phyloP scores from a whole-genome alignment of 2,113 vertebrate genomes.

The Gasterosteus nipponicus region DNA sequence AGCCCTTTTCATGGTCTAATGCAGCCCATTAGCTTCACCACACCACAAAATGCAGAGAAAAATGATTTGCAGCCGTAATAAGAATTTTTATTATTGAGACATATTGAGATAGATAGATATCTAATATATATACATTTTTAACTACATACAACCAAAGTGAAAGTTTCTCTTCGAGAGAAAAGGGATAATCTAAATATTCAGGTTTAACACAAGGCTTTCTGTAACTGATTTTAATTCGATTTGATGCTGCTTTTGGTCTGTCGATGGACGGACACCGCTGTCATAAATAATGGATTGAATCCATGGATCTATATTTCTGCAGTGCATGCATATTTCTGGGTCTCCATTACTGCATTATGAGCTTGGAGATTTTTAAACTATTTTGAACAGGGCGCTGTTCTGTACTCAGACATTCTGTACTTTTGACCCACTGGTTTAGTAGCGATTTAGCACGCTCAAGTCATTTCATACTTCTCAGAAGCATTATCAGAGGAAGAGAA shows the following conservation, averaged over 20 bases:
- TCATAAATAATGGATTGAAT: neutral
- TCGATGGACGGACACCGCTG: neutral
- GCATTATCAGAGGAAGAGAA: slow-evolving; percentile 19
- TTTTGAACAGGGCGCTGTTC: neutral
- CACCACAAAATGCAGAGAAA: neutral
- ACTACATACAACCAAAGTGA: neutral
- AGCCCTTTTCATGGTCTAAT: neutral
- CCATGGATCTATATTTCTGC: neutral
- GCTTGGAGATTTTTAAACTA: neutral
- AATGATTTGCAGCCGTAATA: neutral
- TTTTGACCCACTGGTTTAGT: neutral
- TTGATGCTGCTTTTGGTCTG: neutral
- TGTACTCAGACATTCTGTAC: neutral
- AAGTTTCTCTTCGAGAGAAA: neutral
- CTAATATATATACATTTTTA: too few relatives aligned
- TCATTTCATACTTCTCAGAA: neutral
- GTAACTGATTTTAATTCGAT: neutral
- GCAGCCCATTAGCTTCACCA: slow-evolving; percentile 17
- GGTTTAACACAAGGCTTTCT: neutral
- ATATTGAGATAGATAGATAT: neutral
- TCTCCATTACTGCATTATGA: neutral
- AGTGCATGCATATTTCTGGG: neutral
- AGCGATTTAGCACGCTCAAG: neutral
- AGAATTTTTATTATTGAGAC: too few relatives aligned
- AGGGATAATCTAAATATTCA: neutral